These are phyloP conservation scores for Lochmaea capreae DNA, from an alignment of 2,888 invertebrate genomes.

Conservation along the genomic window DNA sequence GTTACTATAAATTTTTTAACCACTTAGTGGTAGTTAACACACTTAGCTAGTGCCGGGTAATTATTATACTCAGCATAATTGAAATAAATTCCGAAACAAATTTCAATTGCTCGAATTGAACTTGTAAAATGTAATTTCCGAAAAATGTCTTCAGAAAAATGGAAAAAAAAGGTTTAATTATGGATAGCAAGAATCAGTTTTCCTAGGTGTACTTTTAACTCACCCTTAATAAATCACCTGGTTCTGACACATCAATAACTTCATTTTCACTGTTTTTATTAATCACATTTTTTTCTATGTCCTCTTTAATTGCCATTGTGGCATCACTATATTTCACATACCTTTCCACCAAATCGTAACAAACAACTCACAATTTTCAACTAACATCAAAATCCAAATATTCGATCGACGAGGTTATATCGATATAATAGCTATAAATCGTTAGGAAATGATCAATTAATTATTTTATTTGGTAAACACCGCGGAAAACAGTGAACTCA, in stretches of 20 bases:
- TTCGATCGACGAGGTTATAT: constrained; percentile 26
- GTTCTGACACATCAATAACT: constrained; percentile 1
- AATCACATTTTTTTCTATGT: neutral
- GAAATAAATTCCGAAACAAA: too few species aligned
- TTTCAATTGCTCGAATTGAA: too few species aligned
- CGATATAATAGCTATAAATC: constrained; percentile 42
- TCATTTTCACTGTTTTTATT: neutral
- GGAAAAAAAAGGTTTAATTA: too few species aligned
- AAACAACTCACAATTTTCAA: constrained; percentile 17
- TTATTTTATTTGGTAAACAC: constrained; percentile 32
- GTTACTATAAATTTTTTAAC: too few species aligned
- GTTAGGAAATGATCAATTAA: constrained; percentile 44
- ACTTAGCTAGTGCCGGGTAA: too few species aligned
- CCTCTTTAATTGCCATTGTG: constrained; percentile 6
- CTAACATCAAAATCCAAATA: constrained; percentile 30
- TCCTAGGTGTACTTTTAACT: neutral
- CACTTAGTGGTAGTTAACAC: too few species aligned
- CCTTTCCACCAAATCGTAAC: constrained; percentile 13
- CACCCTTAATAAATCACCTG: constrained; percentile 1
- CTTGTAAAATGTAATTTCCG: too few species aligned
- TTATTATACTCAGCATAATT: too few species aligned
- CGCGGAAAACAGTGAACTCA: constrained; percentile 5
- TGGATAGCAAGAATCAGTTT: too few species aligned
- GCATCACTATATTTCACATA: neutral
- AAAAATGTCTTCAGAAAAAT: too few species aligned